Evolutionary conservation across 2,888 invertebrate genomes (phyloP).

Genomic region (Chironomus riparius): DNA sequence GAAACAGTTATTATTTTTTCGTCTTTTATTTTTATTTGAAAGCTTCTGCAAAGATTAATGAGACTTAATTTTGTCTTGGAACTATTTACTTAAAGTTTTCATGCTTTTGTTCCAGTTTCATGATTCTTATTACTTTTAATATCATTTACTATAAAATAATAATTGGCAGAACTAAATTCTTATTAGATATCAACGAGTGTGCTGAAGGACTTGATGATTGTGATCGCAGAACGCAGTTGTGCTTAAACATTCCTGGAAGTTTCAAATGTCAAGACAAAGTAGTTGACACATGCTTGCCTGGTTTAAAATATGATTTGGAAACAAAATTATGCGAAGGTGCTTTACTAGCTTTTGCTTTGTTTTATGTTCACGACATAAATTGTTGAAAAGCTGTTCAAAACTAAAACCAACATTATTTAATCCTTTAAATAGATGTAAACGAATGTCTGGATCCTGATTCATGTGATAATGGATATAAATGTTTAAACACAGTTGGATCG

Average conservation of each 20-base stretch:
- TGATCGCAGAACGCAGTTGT: constrained; percentile 54
- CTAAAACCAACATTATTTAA: neutral
- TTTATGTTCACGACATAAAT: neutral
- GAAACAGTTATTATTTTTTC: neutral
- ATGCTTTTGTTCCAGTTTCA: neutral
- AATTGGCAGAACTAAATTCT: neutral
- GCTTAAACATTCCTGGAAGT: constrained; percentile 61
- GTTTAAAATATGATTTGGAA: constrained; percentile 50
- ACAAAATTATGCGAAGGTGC: constrained; percentile 52
- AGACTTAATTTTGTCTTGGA: neutral
- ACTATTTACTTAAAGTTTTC: too few species aligned
- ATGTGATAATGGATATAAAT: constrained; percentile 51
- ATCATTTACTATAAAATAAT: neutral
- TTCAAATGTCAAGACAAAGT: constrained; percentile 61
- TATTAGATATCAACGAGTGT: constrained; percentile 62
- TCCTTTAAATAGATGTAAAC: constrained; percentile 56
- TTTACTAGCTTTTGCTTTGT: too few species aligned
- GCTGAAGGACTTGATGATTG: constrained; percentile 55
- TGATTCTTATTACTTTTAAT: neutral
- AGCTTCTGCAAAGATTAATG: neutral
- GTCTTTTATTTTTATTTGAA: too few species aligned
- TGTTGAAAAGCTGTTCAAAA: neutral
- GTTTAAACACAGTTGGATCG: constrained; percentile 66
- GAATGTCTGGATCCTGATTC: constrained; percentile 57
- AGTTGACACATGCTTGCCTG: constrained; percentile 52